phyloP scores from a whole-genome alignment of 2,113 vertebrate species.

The Plecotus auritus region DNA sequence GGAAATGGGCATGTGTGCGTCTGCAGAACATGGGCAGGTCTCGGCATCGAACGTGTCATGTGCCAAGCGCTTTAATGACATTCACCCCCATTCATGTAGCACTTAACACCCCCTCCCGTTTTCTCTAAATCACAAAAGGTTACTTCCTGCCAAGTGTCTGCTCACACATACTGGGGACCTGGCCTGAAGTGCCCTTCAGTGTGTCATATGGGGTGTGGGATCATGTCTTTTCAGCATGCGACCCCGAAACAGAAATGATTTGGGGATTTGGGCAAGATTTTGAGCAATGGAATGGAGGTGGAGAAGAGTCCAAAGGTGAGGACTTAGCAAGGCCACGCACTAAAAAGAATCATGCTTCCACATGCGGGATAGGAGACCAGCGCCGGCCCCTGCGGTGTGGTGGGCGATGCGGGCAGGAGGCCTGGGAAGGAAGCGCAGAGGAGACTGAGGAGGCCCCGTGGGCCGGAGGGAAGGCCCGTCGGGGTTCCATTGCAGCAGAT shows the following conservation, averaged over 20 bases:
- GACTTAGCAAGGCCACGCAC: background rate
- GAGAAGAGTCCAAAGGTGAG: background rate
- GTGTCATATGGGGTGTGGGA: background rate
- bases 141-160: background rate
- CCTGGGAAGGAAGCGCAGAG: background rate
- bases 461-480: background rate
- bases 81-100: background rate
- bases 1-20: background rate
- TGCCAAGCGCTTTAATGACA: background rate
- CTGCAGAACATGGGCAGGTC: background rate
- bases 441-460: background rate
- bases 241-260: background rate
- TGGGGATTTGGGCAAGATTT: background rate
- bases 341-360: background rate
- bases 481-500: background rate
- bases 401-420: background rate
- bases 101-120: background rate
- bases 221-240: background rate
- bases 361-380: background rate
- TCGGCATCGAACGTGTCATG: background rate
- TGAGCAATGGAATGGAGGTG: background rate
- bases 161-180: background rate
- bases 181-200: background rate
- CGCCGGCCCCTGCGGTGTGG: background rate
- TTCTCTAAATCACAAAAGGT: background rate